phyloP scores from a whole-genome alignment of 2,797 vertebrate species.

The Mus caroli region DNA sequence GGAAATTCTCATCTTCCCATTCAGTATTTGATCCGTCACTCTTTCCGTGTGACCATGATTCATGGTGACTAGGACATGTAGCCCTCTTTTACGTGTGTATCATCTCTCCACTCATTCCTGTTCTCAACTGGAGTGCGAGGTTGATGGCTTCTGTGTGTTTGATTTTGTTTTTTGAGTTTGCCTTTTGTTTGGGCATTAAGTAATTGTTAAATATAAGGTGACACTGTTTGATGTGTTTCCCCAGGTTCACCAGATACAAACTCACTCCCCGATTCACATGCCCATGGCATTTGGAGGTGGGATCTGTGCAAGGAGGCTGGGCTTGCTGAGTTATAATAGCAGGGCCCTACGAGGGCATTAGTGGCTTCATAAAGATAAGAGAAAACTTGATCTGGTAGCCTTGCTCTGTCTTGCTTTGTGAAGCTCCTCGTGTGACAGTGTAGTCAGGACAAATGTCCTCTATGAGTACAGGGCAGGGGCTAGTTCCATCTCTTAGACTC shows the following conservation, averaged over 20 bases:
- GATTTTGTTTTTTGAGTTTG: background rate
- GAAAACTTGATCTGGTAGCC: background rate
- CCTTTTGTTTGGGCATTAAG: background rate
- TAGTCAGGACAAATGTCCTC: background rate
- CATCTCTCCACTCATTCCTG: background rate
- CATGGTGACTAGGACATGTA: too few relatives aligned
- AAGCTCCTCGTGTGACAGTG: background rate
- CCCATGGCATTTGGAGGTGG: background rate
- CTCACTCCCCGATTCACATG: background rate
- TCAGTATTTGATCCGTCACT: background rate
- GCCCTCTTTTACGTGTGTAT: background rate
- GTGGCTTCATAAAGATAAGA: background rate
- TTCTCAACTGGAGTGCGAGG: rapidly evolving
- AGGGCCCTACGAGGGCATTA: background rate
- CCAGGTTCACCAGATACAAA: background rate
- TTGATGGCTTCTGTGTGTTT: background rate
- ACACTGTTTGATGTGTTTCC: background rate
- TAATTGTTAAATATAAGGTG: background rate
- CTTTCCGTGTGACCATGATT: background rate
- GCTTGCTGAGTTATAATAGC: background rate
- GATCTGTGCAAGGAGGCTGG: background rate
- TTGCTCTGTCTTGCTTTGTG: background rate
- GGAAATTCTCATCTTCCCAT: background rate
- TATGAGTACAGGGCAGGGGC: background rate
- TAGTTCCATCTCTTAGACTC: background rate